Evolutionary conservation across 2,888 invertebrate genomes (phyloP), one percentile per base, ranked within the genome.

Genomic region (Caenorhabditis wallacei): DNA sequence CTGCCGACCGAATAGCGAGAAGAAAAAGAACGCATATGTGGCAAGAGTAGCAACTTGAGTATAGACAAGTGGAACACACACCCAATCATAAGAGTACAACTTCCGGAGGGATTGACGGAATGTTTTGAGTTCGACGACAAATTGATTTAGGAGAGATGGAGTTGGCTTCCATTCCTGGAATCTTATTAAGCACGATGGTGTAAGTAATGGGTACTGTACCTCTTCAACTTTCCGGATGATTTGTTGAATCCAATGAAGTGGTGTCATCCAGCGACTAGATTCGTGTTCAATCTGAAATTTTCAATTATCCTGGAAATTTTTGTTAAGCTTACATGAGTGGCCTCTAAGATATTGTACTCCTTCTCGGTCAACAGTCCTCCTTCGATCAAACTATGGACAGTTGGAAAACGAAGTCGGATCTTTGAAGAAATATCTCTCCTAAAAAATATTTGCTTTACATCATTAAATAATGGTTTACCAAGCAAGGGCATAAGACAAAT

Each of bases 11-110:
- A 93, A 88, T 24, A 93, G 86, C 71, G 91, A 90, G 56, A 92
- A 91, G 1, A 91, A 91, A 85, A 93, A 93, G 85, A 92, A 93
- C 18, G 91, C 91, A 78, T 93, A 92, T 4, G 92, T 92, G 8
- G 92, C 92, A 53, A 92, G 84, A 0, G 92, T 92, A 5, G 92
- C 92, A 13, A 92, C 92, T 78, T 88, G 86, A 5, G 85, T 85
- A 57, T 86, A 87, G 0, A 86, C 88, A 20, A 89, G 84, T 8
- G 89, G 89, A 8, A 89, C 87, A 74, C 85, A 87, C 8, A 89
- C 87, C 88, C 88, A 89, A 81, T 88, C 89, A 57, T 88, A 87
- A 22, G 76, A 85, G 74, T 82, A 88, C 16, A 88, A 74, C 48
- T 78, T 80, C 10, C 88, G 71, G 5, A 87, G 71, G 1, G 84